Percentiles rank a stretch among this genome's conserved stretches.
Evolutionary conservation across 2,888 invertebrate species (phyloP).

Genomic region (Rhabditophanes sp.): DNA sequence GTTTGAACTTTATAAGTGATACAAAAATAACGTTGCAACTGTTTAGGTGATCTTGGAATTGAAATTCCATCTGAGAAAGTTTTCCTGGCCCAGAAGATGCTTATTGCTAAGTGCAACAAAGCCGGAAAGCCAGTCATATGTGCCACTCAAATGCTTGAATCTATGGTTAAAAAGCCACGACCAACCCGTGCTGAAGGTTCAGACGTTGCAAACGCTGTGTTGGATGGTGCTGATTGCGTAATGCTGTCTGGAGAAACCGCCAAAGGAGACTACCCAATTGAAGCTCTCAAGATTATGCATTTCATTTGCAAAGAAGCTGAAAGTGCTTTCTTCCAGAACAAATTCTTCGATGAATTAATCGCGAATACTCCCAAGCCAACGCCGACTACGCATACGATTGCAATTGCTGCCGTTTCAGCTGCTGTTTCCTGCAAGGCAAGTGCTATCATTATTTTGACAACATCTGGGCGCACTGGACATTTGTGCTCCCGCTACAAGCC

Average conservation of each 20-base stretch:
- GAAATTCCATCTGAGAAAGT: conserved; percentile 91
- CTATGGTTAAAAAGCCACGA: conserved; percentile 95
- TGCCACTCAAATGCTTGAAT: conserved; percentile 89
- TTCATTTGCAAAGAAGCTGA: conserved; percentile 62
- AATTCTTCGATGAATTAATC: conserved; percentile 65
- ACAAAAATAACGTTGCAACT: too few species aligned
- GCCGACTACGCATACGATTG: conserved; percentile 75
- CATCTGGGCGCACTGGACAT: conserved; percentile 63
- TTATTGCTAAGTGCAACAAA: conserved; percentile 89
- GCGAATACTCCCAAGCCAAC: conserved; percentile 50
- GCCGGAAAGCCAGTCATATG: conserved; percentile 92
- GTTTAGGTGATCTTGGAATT: conserved; percentile 88
- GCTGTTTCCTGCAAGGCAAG: conserved; percentile 71
- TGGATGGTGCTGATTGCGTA: conserved; percentile 93
- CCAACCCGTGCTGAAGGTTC: conserved; percentile 47
- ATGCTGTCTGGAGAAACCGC: conserved; percentile 99
- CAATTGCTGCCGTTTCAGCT: conserved; percentile 85
- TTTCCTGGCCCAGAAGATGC: conserved; percentile 54
- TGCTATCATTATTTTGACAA: conserved; percentile 75
- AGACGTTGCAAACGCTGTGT: conserved; percentile 78
- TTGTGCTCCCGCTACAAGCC: conserved; percentile 80
- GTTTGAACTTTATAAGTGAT: too few species aligned
- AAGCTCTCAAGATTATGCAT: conserved; percentile 57
- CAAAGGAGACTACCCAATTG: conserved; percentile 83
- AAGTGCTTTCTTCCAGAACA: conserved; percentile 79